A percentile compares a stretch with the other conserved stretches of the same genome.
phyloP scores from a whole-genome alignment of 2,797 vertebrate species.

The Pantherophis vulpinus region DNA sequence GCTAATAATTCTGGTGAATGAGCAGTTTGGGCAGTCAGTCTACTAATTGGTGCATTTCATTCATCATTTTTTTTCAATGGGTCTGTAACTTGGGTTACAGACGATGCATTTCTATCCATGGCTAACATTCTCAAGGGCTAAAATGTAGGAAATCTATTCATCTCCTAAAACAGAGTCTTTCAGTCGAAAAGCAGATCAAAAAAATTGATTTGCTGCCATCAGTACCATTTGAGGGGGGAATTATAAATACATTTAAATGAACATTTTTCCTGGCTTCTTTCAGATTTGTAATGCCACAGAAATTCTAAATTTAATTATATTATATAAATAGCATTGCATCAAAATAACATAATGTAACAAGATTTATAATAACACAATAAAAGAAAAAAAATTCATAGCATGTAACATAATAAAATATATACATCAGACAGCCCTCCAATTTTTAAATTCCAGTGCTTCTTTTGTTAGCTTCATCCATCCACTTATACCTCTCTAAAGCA shows the following conservation, averaged over 20 bases:
- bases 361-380: background rate
- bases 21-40: background rate
- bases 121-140: background rate
- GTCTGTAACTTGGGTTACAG: background rate
- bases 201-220: background rate
- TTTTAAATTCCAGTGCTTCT: background rate
- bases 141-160: background rate
- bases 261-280: background rate
- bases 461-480: background rate
- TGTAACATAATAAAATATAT: background rate
- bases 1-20: background rate
- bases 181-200: background rate
- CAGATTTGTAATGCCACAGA: background rate
- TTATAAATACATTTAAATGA: background rate
- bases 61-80: background rate
- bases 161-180: background rate
- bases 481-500: background rate
- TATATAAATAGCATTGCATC: background rate
- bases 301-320: background rate
- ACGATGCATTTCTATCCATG: background rate
- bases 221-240: background rate
- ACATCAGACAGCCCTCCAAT: background rate
- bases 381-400: background rate
- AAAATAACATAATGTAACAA: background rate
- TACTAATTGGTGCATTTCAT: background rate